Conservation (phyloP, 2,797 vertebrate genomes). For the Bovichtus variegatus region DNA sequence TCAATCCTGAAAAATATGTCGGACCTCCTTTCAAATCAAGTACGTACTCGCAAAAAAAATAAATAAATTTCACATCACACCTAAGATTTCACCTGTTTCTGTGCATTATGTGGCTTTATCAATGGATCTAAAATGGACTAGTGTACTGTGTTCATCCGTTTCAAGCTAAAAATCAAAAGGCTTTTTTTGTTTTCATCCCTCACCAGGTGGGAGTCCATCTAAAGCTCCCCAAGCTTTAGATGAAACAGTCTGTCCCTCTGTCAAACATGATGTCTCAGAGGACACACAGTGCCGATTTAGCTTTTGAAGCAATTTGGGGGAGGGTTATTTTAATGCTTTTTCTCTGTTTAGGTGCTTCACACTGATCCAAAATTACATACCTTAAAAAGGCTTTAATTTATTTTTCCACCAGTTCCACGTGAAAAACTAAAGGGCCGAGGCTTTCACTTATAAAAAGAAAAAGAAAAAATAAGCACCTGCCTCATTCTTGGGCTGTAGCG, state of each 20-base stretch:
- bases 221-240: slow-evolving; percentile 6
- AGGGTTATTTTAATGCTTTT: background rate
- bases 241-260: background rate
- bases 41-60: background rate
- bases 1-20: background rate
- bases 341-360: slow-evolving; percentile 5
- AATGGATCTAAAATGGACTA: background rate
- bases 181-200: background rate
- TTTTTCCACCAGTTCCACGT: background rate
- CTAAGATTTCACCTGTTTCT: background rate
- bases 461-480: background rate
- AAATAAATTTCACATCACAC: background rate
- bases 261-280: background rate
- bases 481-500: background rate
- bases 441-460: background rate
- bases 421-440: background rate
- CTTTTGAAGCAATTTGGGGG: background rate
- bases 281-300: background rate
- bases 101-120: background rate
- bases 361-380: background rate
- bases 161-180: background rate
- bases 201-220: background rate
- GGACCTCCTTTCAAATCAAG: background rate
- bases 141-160: background rate
- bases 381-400: slow-evolving; percentile 5